Percentiles rank a stretch among this genome's conserved stretches.
These are phyloP conservation scores for Allacma fusca DNA, from an alignment of 2,888 invertebrate genomes.

Conservation along the genomic window DNA sequence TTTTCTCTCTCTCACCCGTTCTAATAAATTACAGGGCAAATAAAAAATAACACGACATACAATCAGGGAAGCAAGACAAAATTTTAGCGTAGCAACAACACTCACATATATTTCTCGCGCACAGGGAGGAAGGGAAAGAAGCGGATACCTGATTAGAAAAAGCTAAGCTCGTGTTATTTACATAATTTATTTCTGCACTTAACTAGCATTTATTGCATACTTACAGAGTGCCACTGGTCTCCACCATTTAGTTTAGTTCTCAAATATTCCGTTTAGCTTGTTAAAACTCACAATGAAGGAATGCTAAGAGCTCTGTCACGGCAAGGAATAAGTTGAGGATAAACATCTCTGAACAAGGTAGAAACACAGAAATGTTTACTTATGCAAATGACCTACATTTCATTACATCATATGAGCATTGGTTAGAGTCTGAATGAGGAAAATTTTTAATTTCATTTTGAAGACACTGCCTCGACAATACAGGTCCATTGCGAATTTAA, in stretches of 20 bases:
- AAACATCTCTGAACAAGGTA: slow-evolving; percentile 6
- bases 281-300: no score
- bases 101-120: no score
- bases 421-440: slow-evolving; percentile 20
- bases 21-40: neutral
- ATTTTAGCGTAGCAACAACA: no score
- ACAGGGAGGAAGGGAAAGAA: no score
- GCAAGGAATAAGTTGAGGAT: slow-evolving; percentile 3
- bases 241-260: neutral
- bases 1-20: neutral
- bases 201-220: neutral
- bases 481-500: no score
- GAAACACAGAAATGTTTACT: slow-evolving; percentile 19
- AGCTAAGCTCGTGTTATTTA: neutral
- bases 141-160: no score
- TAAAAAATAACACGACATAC: no score
- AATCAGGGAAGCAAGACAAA: no score
- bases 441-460: slow-evolving; percentile 9
- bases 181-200: neutral
- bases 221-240: neutral
- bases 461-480: neutral
- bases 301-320: neutral
- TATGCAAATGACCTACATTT: slow-evolving; percentile 31
- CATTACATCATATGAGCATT: slow-evolving; percentile 19
- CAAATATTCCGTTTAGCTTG: no score